Evolutionary conservation across 2,113 vertebrate genomes (phyloP).

Genomic region (Acinonyx jubatus): DNA sequence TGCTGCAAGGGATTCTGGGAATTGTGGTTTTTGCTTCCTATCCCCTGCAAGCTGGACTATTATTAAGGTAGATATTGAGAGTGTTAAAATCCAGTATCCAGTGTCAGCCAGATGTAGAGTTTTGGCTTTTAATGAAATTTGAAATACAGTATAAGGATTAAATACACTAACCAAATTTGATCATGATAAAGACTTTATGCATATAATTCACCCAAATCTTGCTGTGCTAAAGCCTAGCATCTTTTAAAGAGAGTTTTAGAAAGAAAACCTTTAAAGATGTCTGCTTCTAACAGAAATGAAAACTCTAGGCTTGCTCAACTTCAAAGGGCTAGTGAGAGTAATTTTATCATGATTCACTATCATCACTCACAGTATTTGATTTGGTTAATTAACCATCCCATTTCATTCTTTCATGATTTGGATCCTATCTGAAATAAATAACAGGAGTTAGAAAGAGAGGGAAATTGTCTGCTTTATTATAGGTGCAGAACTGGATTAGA

Average conservation of each 20-base stretch:
- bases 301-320: background rate
- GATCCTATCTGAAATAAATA: background rate
- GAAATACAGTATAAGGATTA: background rate
- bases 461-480: background rate
- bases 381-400: background rate
- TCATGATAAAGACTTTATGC: background rate
- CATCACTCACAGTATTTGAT: background rate
- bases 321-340: background rate
- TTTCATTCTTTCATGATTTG: background rate
- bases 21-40: background rate
- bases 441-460: background rate
- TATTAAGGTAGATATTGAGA: background rate
- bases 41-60: background rate
- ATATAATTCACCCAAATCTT: background rate
- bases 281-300: constrained; percentile 10
- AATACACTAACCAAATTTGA: background rate
- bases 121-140: background rate
- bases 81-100: background rate
- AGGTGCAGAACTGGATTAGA: background rate
- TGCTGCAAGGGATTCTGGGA: background rate
- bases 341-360: background rate
- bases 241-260: background rate
- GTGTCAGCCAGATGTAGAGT: background rate
- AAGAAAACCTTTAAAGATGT: background rate
- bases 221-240: background rate